These are phyloP conservation scores for Orthonyx spaldingii DNA, from an alignment of 2,113 vertebrate genomes.

Conservation along the genomic window DNA sequence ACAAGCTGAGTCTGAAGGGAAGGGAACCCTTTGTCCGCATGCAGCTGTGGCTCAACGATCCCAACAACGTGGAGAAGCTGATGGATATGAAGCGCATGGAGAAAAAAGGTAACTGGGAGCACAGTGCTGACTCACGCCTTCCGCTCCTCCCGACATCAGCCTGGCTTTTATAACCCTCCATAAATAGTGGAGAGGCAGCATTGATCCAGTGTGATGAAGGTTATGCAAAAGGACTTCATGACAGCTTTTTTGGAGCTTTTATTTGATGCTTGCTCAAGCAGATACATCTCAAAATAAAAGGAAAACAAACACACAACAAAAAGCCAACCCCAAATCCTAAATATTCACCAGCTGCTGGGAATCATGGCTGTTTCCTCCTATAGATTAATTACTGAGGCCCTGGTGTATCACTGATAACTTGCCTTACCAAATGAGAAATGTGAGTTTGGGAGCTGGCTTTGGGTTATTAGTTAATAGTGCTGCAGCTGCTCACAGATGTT, in stretches of 20 bases:
- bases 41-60: constrained; percentile 96
- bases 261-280: background rate
- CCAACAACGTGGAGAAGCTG: constrained; percentile 94
- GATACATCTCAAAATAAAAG: background rate
- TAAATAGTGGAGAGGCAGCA: background rate
- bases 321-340: background rate
- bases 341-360: constrained; percentile 13
- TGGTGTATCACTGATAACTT: constrained; percentile 21
- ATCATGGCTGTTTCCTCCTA: background rate
- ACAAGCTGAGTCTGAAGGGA: constrained; percentile 94
- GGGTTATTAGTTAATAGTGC: constrained; percentile 6
- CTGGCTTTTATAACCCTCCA: background rate
- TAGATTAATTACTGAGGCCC: constrained; percentile 16
- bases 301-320: background rate
- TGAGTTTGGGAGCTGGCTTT: constrained; percentile 24
- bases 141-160: background rate
- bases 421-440: constrained; percentile 57
- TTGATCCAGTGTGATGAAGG: background rate
- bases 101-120: constrained; percentile 85
- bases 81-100: constrained; percentile 96
- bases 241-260: background rate
- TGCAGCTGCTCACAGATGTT: constrained; percentile 56
- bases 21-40: constrained; percentile 90
- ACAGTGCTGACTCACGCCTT: background rate
- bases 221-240: background rate